Base-by-base conservation (phyloP, 2,113 vertebrate genomes). In the Gavialis gangeticus region DNA sequence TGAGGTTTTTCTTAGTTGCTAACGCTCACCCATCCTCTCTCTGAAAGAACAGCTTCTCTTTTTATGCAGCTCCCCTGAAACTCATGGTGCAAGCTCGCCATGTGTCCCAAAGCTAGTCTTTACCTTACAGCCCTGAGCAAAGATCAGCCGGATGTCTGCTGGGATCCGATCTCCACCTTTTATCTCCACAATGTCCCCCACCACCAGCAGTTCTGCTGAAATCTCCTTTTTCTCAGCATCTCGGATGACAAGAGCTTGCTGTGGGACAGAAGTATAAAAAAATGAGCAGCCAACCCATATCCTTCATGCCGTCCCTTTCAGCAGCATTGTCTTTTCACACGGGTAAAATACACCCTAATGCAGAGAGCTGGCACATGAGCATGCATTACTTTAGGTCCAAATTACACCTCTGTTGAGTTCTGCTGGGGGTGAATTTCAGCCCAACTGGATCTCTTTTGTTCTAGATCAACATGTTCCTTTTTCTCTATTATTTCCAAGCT, bases 161-260 rank as follows among this genome's bases (percentile, higher is more conserved):
- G 98, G 98, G 86, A 98, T 98, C 89, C 96, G 97, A 79, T 98
- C 98, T 63, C 98, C 98, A 30, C 98, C 98, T 96, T 98, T 98
- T 82, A 98, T 97, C 85, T 98, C 98, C 69, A 98, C 98, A 0
- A 98, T 84, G 64, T 98, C 98, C 22, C 98, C 98, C 56, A 98
- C 98, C 75, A 98, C 98, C 60, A 98, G 95, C 62, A 98, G 96
- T 16, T 98, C 97, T 76, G 98, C 98, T 24, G 98, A 79, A 69
- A 98, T 79, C 56, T 97, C 96, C 77, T 95, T 98, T 92, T 98
- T 98, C 75, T 98, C 97, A 1, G 96, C 94, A 25, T 98, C 97
- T 80, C 98, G 97, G 84, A 98, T 97, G 85, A 98, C 98, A 46
- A 98, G 94, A 60, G 98, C 98, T 98, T 98, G 97, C 98, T 98